phyloP scores from a whole-genome alignment of 2,888 invertebrate species.

The Sylvicola cinctus region DNA sequence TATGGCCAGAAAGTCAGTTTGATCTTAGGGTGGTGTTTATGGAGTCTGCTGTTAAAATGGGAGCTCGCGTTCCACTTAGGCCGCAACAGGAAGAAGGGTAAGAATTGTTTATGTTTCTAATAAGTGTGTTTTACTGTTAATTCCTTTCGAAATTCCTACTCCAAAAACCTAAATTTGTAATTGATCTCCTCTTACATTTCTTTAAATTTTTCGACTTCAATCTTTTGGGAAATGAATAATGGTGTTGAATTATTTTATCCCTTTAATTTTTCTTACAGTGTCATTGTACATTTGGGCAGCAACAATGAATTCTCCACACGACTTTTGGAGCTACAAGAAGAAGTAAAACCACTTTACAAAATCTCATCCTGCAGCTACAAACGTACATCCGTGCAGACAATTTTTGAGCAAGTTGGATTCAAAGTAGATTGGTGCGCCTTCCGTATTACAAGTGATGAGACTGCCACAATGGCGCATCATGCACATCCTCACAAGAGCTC shows the following conservation, averaged over 20 bases:
- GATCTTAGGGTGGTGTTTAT: slow-evolving; percentile 67
- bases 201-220: too few species aligned
- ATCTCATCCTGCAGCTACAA: slow-evolving; percentile 67
- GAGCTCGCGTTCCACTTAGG: slow-evolving; percentile 59
- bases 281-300: slow-evolving; percentile 67
- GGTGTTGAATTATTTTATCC: too few species aligned
- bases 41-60: slow-evolving; percentile 66
- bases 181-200: too few species aligned
- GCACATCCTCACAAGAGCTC: too few species aligned
- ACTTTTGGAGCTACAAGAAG: slow-evolving; percentile 34
- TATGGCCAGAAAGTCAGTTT: slow-evolving; percentile 57
- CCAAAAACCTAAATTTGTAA: too few species aligned
- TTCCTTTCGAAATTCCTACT: too few species aligned
- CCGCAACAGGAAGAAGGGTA: slow-evolving; percentile 78
- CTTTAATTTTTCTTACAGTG: slow-evolving; percentile 25
- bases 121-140: too few species aligned
- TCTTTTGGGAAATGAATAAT: too few species aligned
- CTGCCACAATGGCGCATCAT: background rate
- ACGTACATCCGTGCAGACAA: slow-evolving; percentile 62
- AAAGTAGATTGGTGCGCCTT: slow-evolving; percentile 81
- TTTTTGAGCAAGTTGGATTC: slow-evolving; percentile 59
- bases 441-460: slow-evolving; percentile 39
- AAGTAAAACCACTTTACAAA: slow-evolving; percentile 62
- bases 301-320: slow-evolving; percentile 43
- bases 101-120: slow-evolving; percentile 9